phyloP scores from a whole-genome alignment of 2,888 invertebrate genomes.

The Drosophila sordidula region DNA sequence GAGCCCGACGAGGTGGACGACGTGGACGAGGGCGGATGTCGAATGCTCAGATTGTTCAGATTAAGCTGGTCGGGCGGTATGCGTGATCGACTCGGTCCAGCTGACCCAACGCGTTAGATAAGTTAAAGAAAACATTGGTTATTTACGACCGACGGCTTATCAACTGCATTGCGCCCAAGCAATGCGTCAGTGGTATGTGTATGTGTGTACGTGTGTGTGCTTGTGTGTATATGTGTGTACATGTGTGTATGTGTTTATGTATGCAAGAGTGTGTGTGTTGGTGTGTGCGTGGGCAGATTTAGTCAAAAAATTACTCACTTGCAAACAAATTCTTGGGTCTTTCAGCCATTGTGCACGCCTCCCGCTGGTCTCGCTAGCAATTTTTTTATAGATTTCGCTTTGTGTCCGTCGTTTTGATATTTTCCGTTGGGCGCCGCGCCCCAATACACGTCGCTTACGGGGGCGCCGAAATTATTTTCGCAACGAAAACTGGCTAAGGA shows the following conservation, averaged over 20 bases:
- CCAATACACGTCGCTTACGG: slow-evolving; percentile 65
- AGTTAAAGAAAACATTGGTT: slow-evolving; percentile 7
- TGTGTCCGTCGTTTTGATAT: slow-evolving; percentile 42
- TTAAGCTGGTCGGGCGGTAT: slow-evolving; percentile 83
- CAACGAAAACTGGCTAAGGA: slow-evolving; percentile 37
- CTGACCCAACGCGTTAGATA: slow-evolving; percentile 39
- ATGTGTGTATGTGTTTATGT: slow-evolving; percentile 16
- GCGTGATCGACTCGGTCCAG: slow-evolving; percentile 78
- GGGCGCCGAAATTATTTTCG: slow-evolving; percentile 64
- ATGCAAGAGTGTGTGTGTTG: slow-evolving; percentile 6
- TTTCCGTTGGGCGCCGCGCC: slow-evolving; percentile 74
- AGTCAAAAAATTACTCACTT: slow-evolving; percentile 70
- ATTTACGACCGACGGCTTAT: slow-evolving; percentile 55
- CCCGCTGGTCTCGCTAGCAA: slow-evolving; percentile 14
- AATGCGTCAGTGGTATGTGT: slow-evolving; percentile 61
- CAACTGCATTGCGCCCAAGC: slow-evolving; percentile 42
- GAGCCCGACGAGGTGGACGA: slow-evolving; percentile 83
- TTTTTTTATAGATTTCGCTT: slow-evolving; percentile 35
- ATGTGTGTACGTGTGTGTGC: slow-evolving; percentile 5
- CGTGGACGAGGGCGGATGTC: slow-evolving; percentile 81
- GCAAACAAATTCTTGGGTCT: slow-evolving; percentile 84
- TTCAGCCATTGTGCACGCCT: slow-evolving; percentile 80
- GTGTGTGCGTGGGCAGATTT: slow-evolving; percentile 56
- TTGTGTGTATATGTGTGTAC: slow-evolving; percentile 44
- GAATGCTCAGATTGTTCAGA: slow-evolving; percentile 79